A percentile compares a stretch with the other conserved stretches of the same genome.
Evolutionary conservation across 2,113 vertebrate genomes (phyloP).

Genomic region (Vulpes vulpes): DNA sequence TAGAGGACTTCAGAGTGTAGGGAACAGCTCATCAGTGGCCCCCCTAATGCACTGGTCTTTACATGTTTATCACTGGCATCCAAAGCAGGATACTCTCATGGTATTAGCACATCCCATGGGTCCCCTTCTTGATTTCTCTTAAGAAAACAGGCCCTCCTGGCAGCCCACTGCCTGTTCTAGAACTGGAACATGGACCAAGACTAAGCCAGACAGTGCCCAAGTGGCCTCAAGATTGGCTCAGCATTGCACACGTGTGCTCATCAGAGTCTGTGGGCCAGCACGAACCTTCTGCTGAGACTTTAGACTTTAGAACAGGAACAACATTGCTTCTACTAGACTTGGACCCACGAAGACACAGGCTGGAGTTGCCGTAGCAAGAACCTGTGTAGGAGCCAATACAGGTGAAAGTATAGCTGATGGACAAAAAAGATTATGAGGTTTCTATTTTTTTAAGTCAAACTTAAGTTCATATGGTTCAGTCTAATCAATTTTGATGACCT

Average conservation of each 20-base stretch:
- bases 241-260: fast-evolving
- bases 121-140: background rate
- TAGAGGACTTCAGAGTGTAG: background rate
- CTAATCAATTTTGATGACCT: background rate
- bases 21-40: background rate
- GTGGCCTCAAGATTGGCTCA: background rate
- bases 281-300: background rate
- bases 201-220: background rate
- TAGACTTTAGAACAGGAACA: background rate
- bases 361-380: background rate
- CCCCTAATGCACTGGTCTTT: background rate
- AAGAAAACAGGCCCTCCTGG: background rate
- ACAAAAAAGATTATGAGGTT: background rate
- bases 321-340: background rate
- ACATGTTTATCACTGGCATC: background rate
- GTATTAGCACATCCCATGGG: background rate
- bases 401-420: background rate
- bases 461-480: background rate
- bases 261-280: background rate
- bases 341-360: background rate
- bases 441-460: background rate
- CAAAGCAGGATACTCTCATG: background rate
- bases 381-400: background rate
- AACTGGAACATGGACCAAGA: background rate
- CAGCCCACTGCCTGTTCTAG: background rate